Evolutionary conservation across 2,797 vertebrate species (phyloP), one percentile per base, ranked within the genome.

Genomic region (Uromys caudimaculatus): DNA sequence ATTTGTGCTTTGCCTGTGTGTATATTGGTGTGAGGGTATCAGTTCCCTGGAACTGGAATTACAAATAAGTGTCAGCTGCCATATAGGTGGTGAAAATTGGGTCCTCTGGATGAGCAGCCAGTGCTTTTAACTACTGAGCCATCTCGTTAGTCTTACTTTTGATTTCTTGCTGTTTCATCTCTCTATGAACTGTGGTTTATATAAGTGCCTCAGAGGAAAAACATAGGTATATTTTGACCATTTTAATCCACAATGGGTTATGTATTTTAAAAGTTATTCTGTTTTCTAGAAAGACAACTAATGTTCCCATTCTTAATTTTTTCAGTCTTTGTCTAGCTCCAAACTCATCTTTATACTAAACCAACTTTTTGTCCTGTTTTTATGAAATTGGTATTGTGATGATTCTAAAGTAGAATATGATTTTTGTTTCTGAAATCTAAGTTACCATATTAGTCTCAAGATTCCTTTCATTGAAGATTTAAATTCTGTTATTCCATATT

Each of bases 251-350:
- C 19, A 90, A 3, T 92, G 17, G 6, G 58, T 54, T 90, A 62
- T 16, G 50, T 4, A 14, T 60, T 41, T 19, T 60, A 64, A 13
- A 62, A 88, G 41, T n/a, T 64, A 24, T 56, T 89, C 2, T 90
- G 7, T 88, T 97, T 89, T 79, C 69, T 47, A 58, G 19, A 94
- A 95, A 96, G 27, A 29, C 21, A 93, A 35, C 24, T n/a, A 11
- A 0, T 88, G 35, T 89, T 93, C 38, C 60, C 7, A 47, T 76
- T 94, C 69, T 52, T 62, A n/a, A 95, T 19, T 38, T 47, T 89
- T 91, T 78, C n/a, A 56, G 1, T 11, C 86, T 75, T 54, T 95
- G 1, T 47, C 44, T 73, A 44, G 35, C 89, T 94, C 60, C 75
- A 89, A 89, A 67, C 77, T 81, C 82, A 38, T 41, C 21, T 82